A percentile compares a stretch with the other conserved stretches of the same genome.
phyloP scores from a whole-genome alignment of 2,113 vertebrate genomes.

The Hymenochirus boettgeri region DNA sequence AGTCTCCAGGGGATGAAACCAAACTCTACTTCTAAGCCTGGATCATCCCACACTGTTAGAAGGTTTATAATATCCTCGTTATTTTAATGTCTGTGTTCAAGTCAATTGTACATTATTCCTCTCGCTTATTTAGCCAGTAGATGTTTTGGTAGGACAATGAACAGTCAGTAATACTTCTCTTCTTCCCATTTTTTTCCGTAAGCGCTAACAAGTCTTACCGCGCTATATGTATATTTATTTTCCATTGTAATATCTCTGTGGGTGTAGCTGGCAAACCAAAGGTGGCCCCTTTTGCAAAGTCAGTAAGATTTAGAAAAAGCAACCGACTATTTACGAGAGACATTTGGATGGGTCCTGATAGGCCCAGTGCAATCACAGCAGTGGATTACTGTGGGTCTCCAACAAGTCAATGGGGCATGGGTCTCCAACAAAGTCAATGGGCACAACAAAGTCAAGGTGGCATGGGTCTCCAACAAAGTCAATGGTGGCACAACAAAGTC shows the following conservation, averaged over 20 bases:
- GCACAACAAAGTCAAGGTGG: no score
- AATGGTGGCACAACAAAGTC: no score
- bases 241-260: conserved; percentile 27
- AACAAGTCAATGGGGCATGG: no score
- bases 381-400: no score
- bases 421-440: no score
- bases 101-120: conserved; percentile 33
- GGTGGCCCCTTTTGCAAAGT: conserved; percentile 23
- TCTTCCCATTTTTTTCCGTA: conserved; percentile 28
- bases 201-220: conserved; percentile 39
- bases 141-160: conserved; percentile 32
- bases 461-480: no score
- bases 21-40: conserved; percentile 37
- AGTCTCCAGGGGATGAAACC: conserved; percentile 33
- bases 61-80: conserved; percentile 37
- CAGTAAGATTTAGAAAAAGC: conserved; percentile 21
- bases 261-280: conserved; percentile 24
- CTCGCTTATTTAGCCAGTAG: conserved; percentile 21
- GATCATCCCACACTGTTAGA: conserved; percentile 35
- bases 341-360: no score
- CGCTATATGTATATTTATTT: conserved; percentile 1
- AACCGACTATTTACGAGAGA: no score
- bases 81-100: conserved; percentile 42
- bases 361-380: no score
- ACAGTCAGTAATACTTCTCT: conserved; percentile 21